A percentile compares a stretch with the other conserved stretches of the same genome.
These are phyloP conservation scores for Formica selysi DNA, from an alignment of 1,140 invertebrate species.

Conservation along the genomic window DNA sequence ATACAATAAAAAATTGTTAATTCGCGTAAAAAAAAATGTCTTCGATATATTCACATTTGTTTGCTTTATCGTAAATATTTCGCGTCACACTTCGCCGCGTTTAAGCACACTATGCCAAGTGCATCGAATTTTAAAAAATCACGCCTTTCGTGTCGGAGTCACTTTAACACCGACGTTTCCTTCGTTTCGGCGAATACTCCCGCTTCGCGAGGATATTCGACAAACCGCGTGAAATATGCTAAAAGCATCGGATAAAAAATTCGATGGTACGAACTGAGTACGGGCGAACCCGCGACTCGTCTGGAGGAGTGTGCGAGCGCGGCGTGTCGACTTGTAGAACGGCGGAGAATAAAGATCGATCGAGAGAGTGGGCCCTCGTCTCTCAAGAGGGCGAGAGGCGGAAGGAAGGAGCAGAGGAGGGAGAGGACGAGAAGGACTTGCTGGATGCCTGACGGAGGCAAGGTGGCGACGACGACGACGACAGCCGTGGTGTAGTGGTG, in stretches of 20 bases:
- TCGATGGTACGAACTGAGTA: conserved; percentile 59
- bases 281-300: conserved; percentile 60
- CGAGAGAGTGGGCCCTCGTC: conserved; percentile 44
- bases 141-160: not conserved
- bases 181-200: conserved; percentile 10
- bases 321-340: conserved; percentile 80
- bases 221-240: conserved; percentile 53
- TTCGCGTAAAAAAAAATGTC: conserved; percentile 12
- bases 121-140: conserved; percentile 18
- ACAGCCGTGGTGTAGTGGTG: not conserved
- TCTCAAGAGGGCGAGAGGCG: conserved; percentile 24
- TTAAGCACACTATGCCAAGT: not conserved
- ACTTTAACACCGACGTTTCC: conserved; percentile 14
- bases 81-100: not conserved
- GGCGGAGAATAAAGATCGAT: conserved; percentile 77
- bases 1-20: conserved; percentile 30
- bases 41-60: not conserved
- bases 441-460: conserved; percentile 60
- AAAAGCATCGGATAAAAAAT: conserved; percentile 67
- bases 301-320: conserved; percentile 60
- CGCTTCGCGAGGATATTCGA: conserved; percentile 7
- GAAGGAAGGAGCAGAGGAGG: not conserved
- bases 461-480: conserved; percentile 48
- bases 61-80: conserved; percentile 15
- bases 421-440: conserved; percentile 22